Conservation (phyloP, 1,140 invertebrate species). For the Cheumatopsyche charites region DNA sequence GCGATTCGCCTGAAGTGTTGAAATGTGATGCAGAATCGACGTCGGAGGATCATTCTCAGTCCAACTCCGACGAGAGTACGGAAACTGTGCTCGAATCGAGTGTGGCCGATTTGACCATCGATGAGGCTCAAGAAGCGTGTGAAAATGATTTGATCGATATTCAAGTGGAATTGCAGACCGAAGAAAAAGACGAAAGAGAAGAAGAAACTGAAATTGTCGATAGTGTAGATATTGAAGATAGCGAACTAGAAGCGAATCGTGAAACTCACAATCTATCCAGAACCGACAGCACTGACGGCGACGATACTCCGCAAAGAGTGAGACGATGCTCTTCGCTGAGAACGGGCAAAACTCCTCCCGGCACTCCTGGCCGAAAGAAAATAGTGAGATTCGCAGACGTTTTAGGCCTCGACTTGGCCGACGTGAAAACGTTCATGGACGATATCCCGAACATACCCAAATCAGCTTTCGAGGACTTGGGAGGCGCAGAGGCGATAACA, state of each 20-base stretch:
- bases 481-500: constrained; percentile 60
- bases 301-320: constrained; percentile 67
- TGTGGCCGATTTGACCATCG: not conserved
- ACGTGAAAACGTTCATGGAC: constrained; percentile 87
- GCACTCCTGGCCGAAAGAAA: constrained; percentile 87
- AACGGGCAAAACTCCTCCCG: constrained; percentile 89
- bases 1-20: constrained; percentile 45
- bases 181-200: constrained; percentile 18
- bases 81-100: not conserved
- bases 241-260: constrained; percentile 34
- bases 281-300: constrained; percentile 49
- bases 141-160: not conserved
- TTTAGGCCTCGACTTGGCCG: constrained; percentile 89
- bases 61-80: constrained; percentile 4
- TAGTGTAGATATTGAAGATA: constrained; percentile 38
- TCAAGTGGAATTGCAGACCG: not conserved
- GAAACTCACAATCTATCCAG: not conserved
- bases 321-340: constrained; percentile 86
- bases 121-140: not conserved
- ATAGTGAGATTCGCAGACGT: constrained; percentile 95
- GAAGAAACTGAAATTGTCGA: not conserved
- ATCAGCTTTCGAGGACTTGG: constrained; percentile 80
- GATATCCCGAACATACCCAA: constrained; percentile 87
- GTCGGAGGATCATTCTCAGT: not conserved
- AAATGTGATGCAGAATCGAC: not conserved